Conservation (phyloP, 2,113 vertebrate genomes). For the Mustela lutreola region DNA sequence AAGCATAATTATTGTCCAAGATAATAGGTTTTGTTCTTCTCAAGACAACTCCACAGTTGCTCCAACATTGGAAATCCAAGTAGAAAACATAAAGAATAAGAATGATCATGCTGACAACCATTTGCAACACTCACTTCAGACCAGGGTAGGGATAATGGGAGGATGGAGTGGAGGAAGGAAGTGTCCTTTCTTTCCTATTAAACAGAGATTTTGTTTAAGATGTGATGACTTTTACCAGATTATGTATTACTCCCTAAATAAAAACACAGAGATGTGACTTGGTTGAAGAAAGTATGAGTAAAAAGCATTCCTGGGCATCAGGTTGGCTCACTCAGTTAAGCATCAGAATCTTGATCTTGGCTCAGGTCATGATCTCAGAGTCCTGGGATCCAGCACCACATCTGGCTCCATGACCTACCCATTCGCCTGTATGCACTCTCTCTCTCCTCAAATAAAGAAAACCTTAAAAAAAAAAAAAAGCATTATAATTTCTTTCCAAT, state of each 20-base stretch:
- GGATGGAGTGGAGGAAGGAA: not conserved
- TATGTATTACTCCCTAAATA: not conserved
- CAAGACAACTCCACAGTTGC: not conserved
- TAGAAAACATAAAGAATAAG: not conserved
- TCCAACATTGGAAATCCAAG: not conserved
- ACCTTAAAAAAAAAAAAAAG: not conserved
- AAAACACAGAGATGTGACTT: not conserved
- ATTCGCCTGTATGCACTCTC: not conserved
- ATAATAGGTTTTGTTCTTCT: not conserved
- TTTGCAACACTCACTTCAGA: not conserved
- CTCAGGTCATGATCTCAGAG: not conserved
- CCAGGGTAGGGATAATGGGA: not conserved
- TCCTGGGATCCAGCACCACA: not conserved
- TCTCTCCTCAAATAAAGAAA: not conserved
- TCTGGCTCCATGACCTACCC: not conserved
- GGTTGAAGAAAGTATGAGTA: not conserved
- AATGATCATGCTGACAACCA: not conserved
- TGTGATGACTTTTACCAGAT: not conserved
- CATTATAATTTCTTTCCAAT: not conserved
- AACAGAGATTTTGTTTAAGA: not conserved
- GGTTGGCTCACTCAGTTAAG: not conserved
- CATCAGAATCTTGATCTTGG: not conserved
- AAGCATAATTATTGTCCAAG: not conserved
- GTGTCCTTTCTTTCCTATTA: not conserved
- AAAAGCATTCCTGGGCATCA: not conserved